phyloP scores from a whole-genome alignment of 2,113 vertebrate species.

The Drymodes brunneopygia region DNA sequence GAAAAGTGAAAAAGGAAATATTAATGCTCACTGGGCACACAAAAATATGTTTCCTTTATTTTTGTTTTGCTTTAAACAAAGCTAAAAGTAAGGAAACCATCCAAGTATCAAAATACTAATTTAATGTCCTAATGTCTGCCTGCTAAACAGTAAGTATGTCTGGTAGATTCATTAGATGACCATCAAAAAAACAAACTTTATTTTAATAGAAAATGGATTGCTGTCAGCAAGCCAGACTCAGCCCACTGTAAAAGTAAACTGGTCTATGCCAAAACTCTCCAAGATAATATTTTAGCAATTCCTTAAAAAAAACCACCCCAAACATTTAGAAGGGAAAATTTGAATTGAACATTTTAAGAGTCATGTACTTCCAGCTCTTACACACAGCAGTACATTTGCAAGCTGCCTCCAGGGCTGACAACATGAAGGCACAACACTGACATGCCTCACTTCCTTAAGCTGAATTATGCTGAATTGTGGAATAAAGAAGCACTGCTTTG shows the following conservation, averaged over 20 bases:
- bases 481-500: background rate
- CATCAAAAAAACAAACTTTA: background rate
- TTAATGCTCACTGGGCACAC: background rate
- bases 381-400: background rate
- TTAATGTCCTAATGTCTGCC: background rate
- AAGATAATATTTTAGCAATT: background rate
- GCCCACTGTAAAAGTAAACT: background rate
- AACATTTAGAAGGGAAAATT: background rate
- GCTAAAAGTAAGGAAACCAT: background rate
- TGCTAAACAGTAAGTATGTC: background rate
- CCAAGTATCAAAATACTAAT: background rate
- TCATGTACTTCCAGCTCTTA: background rate
- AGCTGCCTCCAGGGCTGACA: background rate
- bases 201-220: background rate
- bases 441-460: background rate
- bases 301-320: background rate
- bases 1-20: background rate
- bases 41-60: accelerated
- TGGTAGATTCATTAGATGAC: background rate
- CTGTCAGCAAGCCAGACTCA: background rate
- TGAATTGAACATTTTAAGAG: background rate
- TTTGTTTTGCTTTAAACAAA: background rate
- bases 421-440: background rate
- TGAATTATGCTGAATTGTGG: background rate
- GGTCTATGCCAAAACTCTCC: background rate